phyloP scores from a whole-genome alignment of 2,888 invertebrate genomes.

The Tenthredo notha region DNA sequence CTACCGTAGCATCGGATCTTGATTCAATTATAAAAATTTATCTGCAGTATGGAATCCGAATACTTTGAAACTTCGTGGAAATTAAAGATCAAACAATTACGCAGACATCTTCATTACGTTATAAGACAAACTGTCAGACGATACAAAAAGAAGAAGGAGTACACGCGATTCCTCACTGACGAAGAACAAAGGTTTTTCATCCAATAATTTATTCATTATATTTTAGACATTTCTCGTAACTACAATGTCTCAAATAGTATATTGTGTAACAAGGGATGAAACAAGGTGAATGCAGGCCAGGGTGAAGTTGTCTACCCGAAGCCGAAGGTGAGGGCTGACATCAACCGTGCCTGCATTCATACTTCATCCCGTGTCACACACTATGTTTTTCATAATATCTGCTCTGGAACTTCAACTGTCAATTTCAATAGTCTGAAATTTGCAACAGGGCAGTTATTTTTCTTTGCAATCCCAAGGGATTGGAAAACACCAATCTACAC shows the following conservation, averaged over 20 bases:
- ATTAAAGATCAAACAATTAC: slow-evolving; percentile 68
- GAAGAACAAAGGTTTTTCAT: slow-evolving; percentile 84
- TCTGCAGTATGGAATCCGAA: slow-evolving; percentile 68
- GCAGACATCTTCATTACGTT: slow-evolving; percentile 67
- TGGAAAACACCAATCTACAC: too few species aligned
- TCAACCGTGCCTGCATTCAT: too few species aligned
- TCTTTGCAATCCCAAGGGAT: too few species aligned
- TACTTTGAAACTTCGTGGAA: slow-evolving; percentile 74
- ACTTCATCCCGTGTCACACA: too few species aligned
- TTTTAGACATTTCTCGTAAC: neutral
- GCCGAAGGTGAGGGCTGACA: too few species aligned
- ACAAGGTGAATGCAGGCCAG: too few species aligned
- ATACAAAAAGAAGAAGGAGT: slow-evolving; percentile 80
- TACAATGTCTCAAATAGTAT: neutral
- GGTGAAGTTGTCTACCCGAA: too few species aligned
- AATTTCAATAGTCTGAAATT: too few species aligned
- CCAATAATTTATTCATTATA: neutral
- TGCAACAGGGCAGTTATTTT: too few species aligned
- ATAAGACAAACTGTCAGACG: slow-evolving; percentile 64
- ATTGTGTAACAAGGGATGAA: too few species aligned
- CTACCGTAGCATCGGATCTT: neutral
- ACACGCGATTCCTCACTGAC: slow-evolving; percentile 84
- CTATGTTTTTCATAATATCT: too few species aligned
- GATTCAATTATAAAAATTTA: neutral
- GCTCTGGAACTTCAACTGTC: too few species aligned